Percentiles rank a stretch among this genome's conserved stretches.
These are phyloP conservation scores for Lithobates pipiens DNA, from an alignment of 2,797 vertebrate genomes.

Conservation along the genomic window DNA sequence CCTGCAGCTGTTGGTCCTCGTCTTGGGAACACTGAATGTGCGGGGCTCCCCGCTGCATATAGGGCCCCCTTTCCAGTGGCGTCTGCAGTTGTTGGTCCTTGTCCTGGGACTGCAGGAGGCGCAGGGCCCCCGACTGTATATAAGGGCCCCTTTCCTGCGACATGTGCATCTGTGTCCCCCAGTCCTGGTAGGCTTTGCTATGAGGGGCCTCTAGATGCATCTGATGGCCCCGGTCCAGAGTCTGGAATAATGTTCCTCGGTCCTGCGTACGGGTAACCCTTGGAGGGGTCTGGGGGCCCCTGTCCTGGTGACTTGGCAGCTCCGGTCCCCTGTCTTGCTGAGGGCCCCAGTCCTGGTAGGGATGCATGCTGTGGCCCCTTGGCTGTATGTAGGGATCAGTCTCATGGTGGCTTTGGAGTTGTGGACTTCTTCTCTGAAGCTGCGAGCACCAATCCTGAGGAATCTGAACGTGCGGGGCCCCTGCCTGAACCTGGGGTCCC, in stretches of 20 bases:
- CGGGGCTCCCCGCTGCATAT: background rate
- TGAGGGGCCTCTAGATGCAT: background rate
- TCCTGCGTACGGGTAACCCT: background rate
- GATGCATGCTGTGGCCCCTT: background rate
- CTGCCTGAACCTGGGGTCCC: too few relatives aligned
- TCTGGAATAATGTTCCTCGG: background rate
- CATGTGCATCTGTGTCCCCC: background rate
- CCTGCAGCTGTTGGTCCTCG: background rate
- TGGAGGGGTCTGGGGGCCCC: background rate
- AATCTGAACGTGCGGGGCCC: too few relatives aligned
- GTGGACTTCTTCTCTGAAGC: background rate
- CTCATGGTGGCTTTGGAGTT: background rate
- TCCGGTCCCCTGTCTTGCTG: background rate
- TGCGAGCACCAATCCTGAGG: background rate
- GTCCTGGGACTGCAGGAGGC: background rate
- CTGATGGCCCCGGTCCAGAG: background rate
- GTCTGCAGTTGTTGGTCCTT: background rate
- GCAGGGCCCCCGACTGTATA: background rate
- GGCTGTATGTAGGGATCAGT: background rate
- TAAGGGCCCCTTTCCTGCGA: background rate
- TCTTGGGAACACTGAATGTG: background rate
- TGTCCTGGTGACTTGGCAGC: background rate
- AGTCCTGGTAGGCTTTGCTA: background rate
- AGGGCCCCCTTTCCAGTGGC: background rate
- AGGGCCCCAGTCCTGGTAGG: background rate